Percentiles rank a stretch among this genome's conserved stretches.
Evolutionary conservation across 2,888 invertebrate species (phyloP).

Genomic region (Sinodicranocentrus sp.): DNA sequence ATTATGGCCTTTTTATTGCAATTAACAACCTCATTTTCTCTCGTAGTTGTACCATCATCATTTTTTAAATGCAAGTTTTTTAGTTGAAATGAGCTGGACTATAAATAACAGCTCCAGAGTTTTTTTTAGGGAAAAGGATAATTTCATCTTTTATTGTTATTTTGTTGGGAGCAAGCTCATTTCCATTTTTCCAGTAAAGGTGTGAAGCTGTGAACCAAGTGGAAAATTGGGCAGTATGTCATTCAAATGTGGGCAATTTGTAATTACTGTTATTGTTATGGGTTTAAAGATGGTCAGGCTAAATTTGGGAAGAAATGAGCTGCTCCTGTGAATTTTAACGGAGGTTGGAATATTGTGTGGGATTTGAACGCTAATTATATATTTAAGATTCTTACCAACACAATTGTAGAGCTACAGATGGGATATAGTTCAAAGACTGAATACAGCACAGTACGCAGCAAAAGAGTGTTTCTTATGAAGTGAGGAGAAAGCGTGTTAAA

Average conservation of each 20-base stretch:
- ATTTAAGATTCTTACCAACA: too few relatives aligned
- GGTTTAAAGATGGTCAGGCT: background rate
- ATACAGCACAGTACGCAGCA: constrained; percentile 37
- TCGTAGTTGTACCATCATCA: background rate
- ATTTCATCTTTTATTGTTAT: background rate
- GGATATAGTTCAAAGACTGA: too few relatives aligned
- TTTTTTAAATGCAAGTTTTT: too few relatives aligned
- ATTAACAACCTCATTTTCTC: constrained; percentile 61
- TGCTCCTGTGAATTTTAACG: constrained; percentile 12
- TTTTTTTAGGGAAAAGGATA: background rate
- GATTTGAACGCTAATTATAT: too few relatives aligned
- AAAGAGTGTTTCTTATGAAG: constrained; percentile 2
- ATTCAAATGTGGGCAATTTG: background rate
- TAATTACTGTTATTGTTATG: constrained; percentile 29
- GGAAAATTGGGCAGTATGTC: constrained; percentile 13
- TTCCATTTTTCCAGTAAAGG: background rate
- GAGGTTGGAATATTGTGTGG: too few relatives aligned
- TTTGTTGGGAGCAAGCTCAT: background rate
- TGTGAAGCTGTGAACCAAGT: constrained; percentile 27
- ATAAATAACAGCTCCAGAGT: too few relatives aligned
- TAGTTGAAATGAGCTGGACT: too few relatives aligned
- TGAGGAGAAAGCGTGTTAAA: constrained; percentile 62
- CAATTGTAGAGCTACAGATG: too few relatives aligned
- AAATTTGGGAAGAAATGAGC: background rate
- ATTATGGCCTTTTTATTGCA: constrained; percentile 56